phyloP scores from a whole-genome alignment of 2,113 vertebrate species.

The Natator depressus region DNA sequence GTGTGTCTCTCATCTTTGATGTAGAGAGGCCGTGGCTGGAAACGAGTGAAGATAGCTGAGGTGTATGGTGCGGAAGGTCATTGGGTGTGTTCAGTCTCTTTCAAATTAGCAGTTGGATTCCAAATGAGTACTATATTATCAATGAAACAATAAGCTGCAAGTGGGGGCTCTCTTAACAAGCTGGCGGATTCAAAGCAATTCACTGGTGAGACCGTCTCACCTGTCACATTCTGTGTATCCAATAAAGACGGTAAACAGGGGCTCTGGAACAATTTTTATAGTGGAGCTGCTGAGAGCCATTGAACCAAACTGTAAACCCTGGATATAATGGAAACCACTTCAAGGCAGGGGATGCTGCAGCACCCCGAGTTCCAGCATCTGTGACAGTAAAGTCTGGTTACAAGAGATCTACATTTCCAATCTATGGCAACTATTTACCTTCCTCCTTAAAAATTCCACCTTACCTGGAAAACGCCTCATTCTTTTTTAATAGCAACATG shows the following conservation, averaged over 20 bases:
- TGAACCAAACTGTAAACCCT: no score
- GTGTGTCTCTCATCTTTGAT: not conserved
- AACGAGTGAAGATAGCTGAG: not conserved
- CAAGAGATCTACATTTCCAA: rapidly evolving
- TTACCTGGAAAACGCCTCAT: not conserved
- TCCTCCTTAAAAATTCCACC: rapidly evolving
- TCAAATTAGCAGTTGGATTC: not conserved
- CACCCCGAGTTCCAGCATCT: no score
- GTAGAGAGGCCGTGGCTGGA: not conserved
- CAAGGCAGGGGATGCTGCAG: no score
- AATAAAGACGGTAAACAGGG: not conserved
- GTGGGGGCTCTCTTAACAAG: not conserved
- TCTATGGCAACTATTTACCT: not conserved
- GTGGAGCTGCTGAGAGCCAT: no score
- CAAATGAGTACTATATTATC: not conserved
- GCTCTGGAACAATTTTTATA: no score
- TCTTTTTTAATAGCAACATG: not conserved
- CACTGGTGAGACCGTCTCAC: rapidly evolving
- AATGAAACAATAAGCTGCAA: not conserved
- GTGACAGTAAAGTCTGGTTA: not conserved
- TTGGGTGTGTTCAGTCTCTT: not conserved
- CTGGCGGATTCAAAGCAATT: not conserved
- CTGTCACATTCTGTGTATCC: rapidly evolving
- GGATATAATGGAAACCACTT: no score
- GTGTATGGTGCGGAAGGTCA: not conserved